Evolutionary conservation across 2,113 vertebrate genomes (phyloP).

Genomic region (Sitta europaea): DNA sequence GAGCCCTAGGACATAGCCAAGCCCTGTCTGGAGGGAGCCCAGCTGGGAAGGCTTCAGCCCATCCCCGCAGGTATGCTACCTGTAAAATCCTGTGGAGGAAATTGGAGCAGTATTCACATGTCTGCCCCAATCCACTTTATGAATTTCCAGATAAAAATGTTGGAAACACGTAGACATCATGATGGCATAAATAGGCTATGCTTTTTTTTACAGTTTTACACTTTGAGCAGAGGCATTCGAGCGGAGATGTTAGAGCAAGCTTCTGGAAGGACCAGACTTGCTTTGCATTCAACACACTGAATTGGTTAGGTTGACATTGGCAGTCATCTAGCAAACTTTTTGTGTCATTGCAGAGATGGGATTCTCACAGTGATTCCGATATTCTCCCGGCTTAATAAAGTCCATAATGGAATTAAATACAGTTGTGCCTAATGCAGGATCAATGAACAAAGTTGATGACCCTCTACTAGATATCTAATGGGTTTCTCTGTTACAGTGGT

Average conservation of each 20-base stretch:
- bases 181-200: not conserved
- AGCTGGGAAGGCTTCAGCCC: not conserved
- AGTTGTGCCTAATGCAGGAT: not conserved
- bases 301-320: not conserved
- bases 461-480: not conserved
- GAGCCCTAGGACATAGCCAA: not conserved
- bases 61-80: too few relatives aligned
- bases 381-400: not conserved
- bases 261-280: not conserved
- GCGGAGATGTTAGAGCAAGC: fast-evolving
- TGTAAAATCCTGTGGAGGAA: not conserved
- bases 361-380: not conserved
- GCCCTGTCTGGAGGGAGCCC: not conserved
- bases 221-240: not conserved
- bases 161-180: not conserved
- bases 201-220: not conserved
- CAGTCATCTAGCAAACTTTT: not conserved
- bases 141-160: not conserved
- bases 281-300: fast-evolving
- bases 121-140: not conserved
- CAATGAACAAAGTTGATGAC: not conserved
- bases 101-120: not conserved
- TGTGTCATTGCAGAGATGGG: not conserved
- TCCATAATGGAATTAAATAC: not conserved
- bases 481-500: not conserved